Conservation (phyloP, 2,797 vertebrate genomes). For the Crypturellus tataupa region DNA sequence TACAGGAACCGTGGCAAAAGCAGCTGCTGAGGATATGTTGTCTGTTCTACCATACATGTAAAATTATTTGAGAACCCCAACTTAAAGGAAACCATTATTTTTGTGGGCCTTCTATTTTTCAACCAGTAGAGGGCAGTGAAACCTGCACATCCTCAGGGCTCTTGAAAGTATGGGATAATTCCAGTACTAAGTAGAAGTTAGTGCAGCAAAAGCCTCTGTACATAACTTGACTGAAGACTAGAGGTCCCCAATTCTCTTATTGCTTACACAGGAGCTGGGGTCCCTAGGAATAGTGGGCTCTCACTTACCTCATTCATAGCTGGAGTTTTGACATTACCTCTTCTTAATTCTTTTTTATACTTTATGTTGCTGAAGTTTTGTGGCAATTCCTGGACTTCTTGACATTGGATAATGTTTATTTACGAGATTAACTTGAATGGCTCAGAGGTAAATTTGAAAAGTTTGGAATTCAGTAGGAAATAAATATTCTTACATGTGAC, state of each 20-base stretch:
- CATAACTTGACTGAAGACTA: rapidly evolving
- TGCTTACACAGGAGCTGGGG: neutral
- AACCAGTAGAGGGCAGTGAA: slow-evolving; percentile 40
- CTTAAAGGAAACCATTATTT: neutral
- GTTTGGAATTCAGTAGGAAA: neutral
- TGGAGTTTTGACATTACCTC: neutral
- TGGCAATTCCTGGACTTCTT: neutral
- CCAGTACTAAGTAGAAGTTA: neutral
- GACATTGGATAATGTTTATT: neutral
- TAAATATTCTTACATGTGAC: neutral
- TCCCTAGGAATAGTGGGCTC: neutral
- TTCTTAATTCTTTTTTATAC: neutral
- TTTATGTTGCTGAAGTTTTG: neutral
- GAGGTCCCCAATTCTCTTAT: neutral
- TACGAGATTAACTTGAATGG: neutral
- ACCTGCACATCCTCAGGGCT: rapidly evolving
- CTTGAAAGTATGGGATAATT: rapidly evolving
- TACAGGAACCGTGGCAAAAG: neutral
- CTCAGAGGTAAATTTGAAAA: neutral
- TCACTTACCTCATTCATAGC: neutral
- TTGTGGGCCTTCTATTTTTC: neutral
- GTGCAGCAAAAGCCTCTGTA: neutral
- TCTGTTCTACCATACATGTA: neutral
- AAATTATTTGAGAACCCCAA: neutral
- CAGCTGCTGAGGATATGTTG: neutral